Conservation (phyloP, 2,888 invertebrate species). For the Ptychoptera contaminata region DNA sequence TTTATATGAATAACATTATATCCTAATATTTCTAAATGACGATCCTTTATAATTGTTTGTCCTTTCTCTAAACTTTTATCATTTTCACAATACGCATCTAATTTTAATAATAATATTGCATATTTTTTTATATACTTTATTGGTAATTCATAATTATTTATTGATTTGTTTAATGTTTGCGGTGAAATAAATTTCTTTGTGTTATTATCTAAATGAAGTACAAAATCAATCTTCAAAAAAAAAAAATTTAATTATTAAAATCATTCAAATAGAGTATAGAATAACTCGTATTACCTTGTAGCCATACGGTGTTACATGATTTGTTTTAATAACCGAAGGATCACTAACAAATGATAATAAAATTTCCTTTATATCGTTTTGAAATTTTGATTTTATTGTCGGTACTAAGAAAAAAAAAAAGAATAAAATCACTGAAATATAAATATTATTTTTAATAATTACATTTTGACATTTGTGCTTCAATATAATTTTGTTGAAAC, state of each 20-base stretch:
- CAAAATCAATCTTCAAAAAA: constrained; percentile 4
- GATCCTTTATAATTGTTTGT: constrained; percentile 32
- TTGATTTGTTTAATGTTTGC: neutral
- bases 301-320: constrained; percentile 29
- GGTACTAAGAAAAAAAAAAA: constrained; percentile 9
- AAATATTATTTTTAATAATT: constrained; percentile 10
- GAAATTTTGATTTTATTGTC: constrained; percentile 14
- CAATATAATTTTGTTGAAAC: constrained; percentile 46
- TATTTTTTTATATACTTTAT: constrained; percentile 12
- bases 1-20: constrained; percentile 40
- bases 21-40: constrained; percentile 47
- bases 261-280: too few relatives aligned
- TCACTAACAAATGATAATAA: constrained; percentile 19
- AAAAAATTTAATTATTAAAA: neutral
- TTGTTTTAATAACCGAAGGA: constrained; percentile 21
- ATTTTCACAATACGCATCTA: constrained; percentile 33
- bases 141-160: constrained; percentile 16
- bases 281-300: constrained; percentile 24
- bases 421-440: neutral
- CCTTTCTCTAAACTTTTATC: constrained; percentile 35
- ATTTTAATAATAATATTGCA: constrained; percentile 32
- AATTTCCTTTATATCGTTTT: constrained; percentile 18
- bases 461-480: constrained; percentile 34
- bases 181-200: neutral
- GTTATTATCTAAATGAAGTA: constrained; percentile 1